Evolutionary conservation across 1,140 invertebrate species (phyloP), one percentile per base, ranked within the genome.

Genomic region (Maconellicoccus hirsutus): DNA sequence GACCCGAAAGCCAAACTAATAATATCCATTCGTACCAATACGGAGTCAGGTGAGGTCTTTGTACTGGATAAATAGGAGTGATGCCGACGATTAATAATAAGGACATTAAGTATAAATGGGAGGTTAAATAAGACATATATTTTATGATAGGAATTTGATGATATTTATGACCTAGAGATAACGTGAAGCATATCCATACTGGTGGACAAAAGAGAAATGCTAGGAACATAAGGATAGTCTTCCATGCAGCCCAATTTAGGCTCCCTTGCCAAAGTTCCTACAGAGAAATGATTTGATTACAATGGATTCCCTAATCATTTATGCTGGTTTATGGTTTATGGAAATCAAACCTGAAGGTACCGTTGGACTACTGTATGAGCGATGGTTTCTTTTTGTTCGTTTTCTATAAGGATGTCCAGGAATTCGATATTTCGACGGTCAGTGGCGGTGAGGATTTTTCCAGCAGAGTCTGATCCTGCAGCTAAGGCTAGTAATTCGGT

Each of bases 121-220:
- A 98, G 0, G 96, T 98, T 70, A 99, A 84, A 81, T 98, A 98
- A 14, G 95, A 96, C 91, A 98, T 98, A 80, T 99, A 99, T 81
- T 98, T 98, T 77, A 99, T 97, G 75, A 99, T 97, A 21, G 97
- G 97, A 76, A 92, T 88, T 82, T 92, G 94, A 83, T 95, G 92
- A 80, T 96, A 98, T 79, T 91, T 91, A 81, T 96, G 94, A 22
- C 93, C 93, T 74, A 98, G 81, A 12, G 96, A 96, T 75, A 98
- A 85, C 38, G 95, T 98, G 79, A 98, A 96, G 12, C 91, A 87
- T 70, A 99, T 83, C 97, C 97, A 99, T 0, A 98, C 87, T 10
- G 95, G 91, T 26, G 97, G 97, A 77, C 93, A 92, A 23, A 97
- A 82, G 73, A 99, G 85, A 77, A 98, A 97, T 22, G 87, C 85